phyloP scores from a whole-genome alignment of 2,888 invertebrate genomes.

The Ischnura elegans region DNA sequence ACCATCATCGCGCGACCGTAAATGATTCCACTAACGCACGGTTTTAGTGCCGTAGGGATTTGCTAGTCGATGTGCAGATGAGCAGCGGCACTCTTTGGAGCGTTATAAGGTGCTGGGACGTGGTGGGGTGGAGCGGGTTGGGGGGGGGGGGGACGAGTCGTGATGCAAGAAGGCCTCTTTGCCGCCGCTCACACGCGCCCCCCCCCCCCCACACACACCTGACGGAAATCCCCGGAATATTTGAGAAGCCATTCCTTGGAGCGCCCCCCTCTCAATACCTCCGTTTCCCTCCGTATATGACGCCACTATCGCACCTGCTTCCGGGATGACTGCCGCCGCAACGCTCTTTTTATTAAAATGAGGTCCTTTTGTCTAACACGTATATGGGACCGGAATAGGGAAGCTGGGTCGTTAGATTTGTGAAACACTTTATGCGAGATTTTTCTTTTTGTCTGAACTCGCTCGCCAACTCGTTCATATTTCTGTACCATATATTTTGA shows the following conservation, averaged over 20 bases:
- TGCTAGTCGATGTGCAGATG: background rate
- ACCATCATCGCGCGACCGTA: background rate
- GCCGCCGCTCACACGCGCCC: too few relatives aligned
- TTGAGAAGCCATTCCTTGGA: slow-evolving; percentile 46
- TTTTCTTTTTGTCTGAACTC: background rate
- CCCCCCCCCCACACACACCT: slow-evolving; percentile 36
- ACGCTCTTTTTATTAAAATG: slow-evolving; percentile 10
- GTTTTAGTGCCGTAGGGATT: background rate
- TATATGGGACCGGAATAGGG: background rate
- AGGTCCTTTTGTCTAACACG: slow-evolving; percentile 10
- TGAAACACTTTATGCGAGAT: background rate
- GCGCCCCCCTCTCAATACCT: background rate
- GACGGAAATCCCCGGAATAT: slow-evolving; percentile 35
- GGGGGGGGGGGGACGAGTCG: too few relatives aligned
- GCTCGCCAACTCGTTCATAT: too few relatives aligned
- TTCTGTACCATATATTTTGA: too few relatives aligned
- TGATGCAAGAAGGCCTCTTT: too few relatives aligned
- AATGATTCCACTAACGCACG: slow-evolving; percentile 1
- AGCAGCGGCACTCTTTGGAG: background rate
- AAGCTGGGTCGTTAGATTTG: background rate
- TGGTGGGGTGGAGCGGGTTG: background rate
- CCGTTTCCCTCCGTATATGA: background rate
- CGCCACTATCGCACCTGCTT: slow-evolving; percentile 43
- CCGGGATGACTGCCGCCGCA: background rate
- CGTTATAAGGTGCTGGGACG: background rate